Evolutionary conservation across 2,797 vertebrate species (phyloP).

Genomic region (Girardinus metallicus): DNA sequence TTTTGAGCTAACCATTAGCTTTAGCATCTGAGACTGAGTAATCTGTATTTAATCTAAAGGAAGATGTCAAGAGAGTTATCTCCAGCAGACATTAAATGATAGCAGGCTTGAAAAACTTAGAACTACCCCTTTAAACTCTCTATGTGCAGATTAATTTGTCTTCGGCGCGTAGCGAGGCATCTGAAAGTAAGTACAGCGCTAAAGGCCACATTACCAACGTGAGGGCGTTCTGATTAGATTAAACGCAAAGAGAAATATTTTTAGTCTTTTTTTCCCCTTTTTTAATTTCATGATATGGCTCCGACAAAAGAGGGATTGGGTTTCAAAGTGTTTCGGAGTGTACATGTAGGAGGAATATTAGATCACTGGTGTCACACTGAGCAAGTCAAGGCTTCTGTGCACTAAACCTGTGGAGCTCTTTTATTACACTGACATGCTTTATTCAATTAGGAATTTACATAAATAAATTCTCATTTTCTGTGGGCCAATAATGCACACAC

Average conservation of each 20-base stretch:
- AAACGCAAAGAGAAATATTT: slow-evolving; percentile 65
- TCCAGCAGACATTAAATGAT: neutral
- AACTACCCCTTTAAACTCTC: slow-evolving; percentile 38
- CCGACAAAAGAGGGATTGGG: slow-evolving; percentile 71
- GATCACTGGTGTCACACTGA: slow-evolving; percentile 82
- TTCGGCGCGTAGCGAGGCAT: slow-evolving; percentile 29
- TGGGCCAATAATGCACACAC: slow-evolving; percentile 85
- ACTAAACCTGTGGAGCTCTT: slow-evolving; percentile 87
- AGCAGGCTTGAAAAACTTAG: neutral
- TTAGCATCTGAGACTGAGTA: neutral
- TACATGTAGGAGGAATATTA: slow-evolving; percentile 81
- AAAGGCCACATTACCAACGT: slow-evolving; percentile 46
- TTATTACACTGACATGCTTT: slow-evolving; percentile 87
- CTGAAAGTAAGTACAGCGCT: slow-evolving; percentile 25
- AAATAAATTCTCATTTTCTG: slow-evolving; percentile 88
- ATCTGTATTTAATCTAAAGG: neutral
- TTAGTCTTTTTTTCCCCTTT: slow-evolving; percentile 46
- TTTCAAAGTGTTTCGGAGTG: slow-evolving; percentile 72
- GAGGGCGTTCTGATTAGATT: slow-evolving; percentile 60
- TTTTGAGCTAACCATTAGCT: neutral
- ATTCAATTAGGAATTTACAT: slow-evolving; percentile 89
- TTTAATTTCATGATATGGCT: slow-evolving; percentile 67
- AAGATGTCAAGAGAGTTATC: neutral
- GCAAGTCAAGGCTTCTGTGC: slow-evolving; percentile 81
- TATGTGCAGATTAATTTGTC: slow-evolving; percentile 42